Evolutionary conservation across 2,113 vertebrate species (phyloP).

Genomic region (human (Homo sapiens)): DNA sequence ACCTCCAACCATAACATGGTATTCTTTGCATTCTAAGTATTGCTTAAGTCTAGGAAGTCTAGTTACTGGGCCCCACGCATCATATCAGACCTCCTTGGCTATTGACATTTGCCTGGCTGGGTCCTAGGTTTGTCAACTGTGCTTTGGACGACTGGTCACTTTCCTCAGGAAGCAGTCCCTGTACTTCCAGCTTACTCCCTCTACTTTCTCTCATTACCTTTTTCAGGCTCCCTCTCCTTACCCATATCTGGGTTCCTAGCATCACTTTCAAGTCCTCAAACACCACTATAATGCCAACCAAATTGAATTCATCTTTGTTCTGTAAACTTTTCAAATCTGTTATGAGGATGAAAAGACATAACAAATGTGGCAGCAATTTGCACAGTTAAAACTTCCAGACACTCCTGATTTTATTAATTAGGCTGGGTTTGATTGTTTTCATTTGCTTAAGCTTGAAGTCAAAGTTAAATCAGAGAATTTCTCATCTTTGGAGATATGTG

Average conservation of each 20-base stretch:
- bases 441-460: background rate
- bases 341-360: background rate
- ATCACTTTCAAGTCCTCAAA: background rate
- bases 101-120: background rate
- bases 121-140: background rate
- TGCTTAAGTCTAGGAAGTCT: background rate
- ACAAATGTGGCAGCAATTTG: background rate
- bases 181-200: background rate
- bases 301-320: background rate
- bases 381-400: background rate
- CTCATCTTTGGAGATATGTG: background rate
- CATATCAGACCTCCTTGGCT: background rate
- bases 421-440: background rate
- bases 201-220: background rate
- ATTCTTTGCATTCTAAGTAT: background rate
- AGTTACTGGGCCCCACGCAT: background rate
- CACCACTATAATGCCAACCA: background rate
- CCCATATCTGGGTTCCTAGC: background rate
- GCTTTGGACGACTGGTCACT: background rate
- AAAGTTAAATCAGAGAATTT: background rate
- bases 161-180: background rate
- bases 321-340: background rate
- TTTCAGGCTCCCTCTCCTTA: background rate
- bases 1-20: accelerated
- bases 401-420: background rate